Base-by-base conservation (phyloP, 2,888 invertebrate genomes). In the Eilema griseolum region DNA sequence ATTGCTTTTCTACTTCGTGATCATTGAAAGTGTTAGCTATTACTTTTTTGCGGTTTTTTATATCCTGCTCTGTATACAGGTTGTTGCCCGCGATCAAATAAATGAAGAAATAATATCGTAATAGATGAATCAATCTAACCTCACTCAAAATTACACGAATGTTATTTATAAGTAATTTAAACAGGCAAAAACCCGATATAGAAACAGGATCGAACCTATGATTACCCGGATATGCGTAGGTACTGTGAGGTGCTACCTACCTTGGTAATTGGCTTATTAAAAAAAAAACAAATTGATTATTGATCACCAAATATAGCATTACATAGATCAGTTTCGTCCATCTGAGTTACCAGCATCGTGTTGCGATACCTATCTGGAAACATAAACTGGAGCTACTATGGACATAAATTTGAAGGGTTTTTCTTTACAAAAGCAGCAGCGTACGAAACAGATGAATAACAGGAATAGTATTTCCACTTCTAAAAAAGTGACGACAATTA, bases 231-330 rank as follows among this genome's bases (percentile, higher is more conserved):
- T 56, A 56, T 16, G 20, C 56, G 12, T n/a, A n/a, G n/a, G n/a
- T 23, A 26, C 20, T 20, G 83, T 87, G 86, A 20, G 46, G 46
- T 52, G 52, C 52, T 52, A 52, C 52, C 52, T n/a, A 46, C 7
- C 8, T 46, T n/a, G n/a, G 52, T n/a, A n/a, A 52, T n/a, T 52
- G 20, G 20, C 5, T 20, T n/a, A 1, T n/a, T n/a, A 0, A 20
- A 52, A 52, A 52, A 52, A 52, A 46, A 46, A 7, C 1, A 52
- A 52, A n/a, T 46, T 46, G 46, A 20, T 52, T 52, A 52, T n/a
- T 52, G n/a, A n/a, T 52, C 20, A n/a, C 8, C n/a, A 52, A n/a
- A 46, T 46, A 52, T 52, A 52, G 52, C n/a, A 10, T n/a, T n/a
- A 52, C n/a, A n/a, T n/a, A n/a, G n/a, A 52, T n/a, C 1, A 4